Conservation (phyloP, 2,888 invertebrate genomes). For the Lingula anatina region DNA sequence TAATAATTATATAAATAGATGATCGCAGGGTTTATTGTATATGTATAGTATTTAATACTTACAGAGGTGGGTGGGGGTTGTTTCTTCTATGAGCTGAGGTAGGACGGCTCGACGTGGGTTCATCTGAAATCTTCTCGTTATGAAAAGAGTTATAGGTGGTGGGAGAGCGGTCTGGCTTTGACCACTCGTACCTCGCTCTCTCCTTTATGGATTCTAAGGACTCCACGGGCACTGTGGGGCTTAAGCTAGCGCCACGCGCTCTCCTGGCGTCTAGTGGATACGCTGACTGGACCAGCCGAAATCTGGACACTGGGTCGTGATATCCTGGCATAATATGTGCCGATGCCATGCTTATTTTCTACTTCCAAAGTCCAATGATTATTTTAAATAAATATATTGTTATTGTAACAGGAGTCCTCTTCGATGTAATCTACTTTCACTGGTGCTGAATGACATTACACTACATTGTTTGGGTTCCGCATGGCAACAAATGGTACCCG, state of each 20-base stretch:
- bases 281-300: conserved; percentile 25
- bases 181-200: conserved; percentile 30
- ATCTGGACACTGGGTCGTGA: conserved; percentile 28
- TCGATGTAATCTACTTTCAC: no score
- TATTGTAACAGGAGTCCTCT: no score
- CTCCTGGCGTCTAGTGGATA: conserved; percentile 25
- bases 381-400: no score
- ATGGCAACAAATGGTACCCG: no score
- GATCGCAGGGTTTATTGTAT: no score
- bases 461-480: no score
- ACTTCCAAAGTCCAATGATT: not conserved
- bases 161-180: conserved; percentile 13
- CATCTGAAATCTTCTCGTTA: conserved; percentile 16
- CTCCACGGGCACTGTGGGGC: conserved; percentile 12
- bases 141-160: conserved; percentile 35
- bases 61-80: conserved; percentile 43
- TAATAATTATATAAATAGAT: no score
- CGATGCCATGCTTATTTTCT: conserved; percentile 25
- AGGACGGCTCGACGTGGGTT: conserved; percentile 22
- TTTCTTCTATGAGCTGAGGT: conserved; percentile 32
- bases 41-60: no score
- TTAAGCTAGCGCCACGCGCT: conserved; percentile 6
- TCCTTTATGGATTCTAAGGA: conserved; percentile 25
- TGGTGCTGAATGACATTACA: no score
- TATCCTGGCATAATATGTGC: conserved; percentile 40